Conservation (phyloP, 1,140 invertebrate genomes). For the Drosophila sproati region DNA sequence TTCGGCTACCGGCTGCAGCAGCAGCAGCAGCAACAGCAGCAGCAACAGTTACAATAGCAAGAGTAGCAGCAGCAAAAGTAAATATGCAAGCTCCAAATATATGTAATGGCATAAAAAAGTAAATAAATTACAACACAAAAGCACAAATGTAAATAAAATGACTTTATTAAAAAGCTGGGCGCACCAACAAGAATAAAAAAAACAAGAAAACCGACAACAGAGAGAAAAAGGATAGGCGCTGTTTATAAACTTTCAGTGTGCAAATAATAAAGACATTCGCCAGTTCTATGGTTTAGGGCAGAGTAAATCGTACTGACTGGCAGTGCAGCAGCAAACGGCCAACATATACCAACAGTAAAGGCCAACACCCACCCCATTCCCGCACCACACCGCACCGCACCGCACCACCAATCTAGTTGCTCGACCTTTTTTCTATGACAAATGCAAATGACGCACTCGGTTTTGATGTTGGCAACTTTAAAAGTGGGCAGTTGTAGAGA, state of each 20-base stretch:
- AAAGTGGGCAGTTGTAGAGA: constrained; percentile 42
- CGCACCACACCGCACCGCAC: neutral
- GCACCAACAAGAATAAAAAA: constrained; percentile 22
- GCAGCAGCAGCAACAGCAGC: constrained; percentile 7
- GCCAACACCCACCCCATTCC: neutral
- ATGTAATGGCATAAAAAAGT: constrained; percentile 56
- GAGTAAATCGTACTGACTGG: constrained; percentile 33
- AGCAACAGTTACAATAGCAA: constrained; percentile 25
- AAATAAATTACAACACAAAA: constrained; percentile 78
- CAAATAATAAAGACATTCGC: constrained; percentile 67
- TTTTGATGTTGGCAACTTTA: constrained; percentile 37
- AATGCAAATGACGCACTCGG: constrained; percentile 72
- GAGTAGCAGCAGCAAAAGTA: constrained; percentile 44
- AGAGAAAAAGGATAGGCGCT: constrained; percentile 54
- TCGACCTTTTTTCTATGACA: constrained; percentile 68
- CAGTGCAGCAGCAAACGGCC: constrained; percentile 14
- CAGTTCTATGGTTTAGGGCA: constrained; percentile 15
- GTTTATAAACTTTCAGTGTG: constrained; percentile 60
- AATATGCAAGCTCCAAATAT: constrained; percentile 48
- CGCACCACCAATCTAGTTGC: neutral
- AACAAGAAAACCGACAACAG: neutral
- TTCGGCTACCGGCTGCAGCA: constrained; percentile 37
- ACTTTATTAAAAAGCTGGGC: constrained; percentile 72
- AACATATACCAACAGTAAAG: neutral
- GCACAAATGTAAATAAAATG: constrained; percentile 80